Base-by-base conservation (phyloP, 2,888 invertebrate genomes). In the Drosophila mercatorum region DNA sequence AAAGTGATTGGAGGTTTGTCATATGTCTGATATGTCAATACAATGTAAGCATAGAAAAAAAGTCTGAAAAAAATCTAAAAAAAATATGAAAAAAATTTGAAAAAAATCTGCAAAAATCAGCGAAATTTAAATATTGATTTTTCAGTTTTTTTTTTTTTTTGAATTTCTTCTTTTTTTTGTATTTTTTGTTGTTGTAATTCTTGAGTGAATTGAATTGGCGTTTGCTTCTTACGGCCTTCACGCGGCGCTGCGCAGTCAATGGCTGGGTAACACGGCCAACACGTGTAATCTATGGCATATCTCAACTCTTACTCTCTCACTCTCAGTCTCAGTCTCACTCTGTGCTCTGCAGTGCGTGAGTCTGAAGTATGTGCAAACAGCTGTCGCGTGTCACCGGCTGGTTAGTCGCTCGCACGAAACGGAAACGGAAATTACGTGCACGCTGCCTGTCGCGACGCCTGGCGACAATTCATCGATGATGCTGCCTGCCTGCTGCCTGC, bases 391-490 rank as follows among this genome's bases (percentile, higher is more conserved):
- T 89, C 83, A 71, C 70, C 90, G 86, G 65, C 90, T 83, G 80
- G 73, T 53, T 53, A 22, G 12, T 46, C 88, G 70, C 68, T 84
- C 83, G 86, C 76, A n/a, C 88, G 68, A 73, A 88, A 86, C 90
- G 84, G 84, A 90, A 89, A 88, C 90, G 84, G 90, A 85, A 90
- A 90, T 85, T 85, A 85, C 90, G 90, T 88, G 90, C 83, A 85
- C 83, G 90, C 68, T 72, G 68, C 62, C 82, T 76, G 87, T 61
- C 81, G 65, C 68, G 47, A 58, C 46, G 46, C 46, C 81, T 64
- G 53, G 53, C 62, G 71, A 66, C 88, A 84, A 84, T 84, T 89
- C 90, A 84, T 89, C 86, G 90, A 88, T 81, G 84, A 72, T 75
- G 82, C 51, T 38, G 38, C 38, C 12, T 36, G 11, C 36, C 17